Base-by-base conservation (phyloP, 2,113 vertebrate genomes). In the Pelobates fuscus region DNA sequence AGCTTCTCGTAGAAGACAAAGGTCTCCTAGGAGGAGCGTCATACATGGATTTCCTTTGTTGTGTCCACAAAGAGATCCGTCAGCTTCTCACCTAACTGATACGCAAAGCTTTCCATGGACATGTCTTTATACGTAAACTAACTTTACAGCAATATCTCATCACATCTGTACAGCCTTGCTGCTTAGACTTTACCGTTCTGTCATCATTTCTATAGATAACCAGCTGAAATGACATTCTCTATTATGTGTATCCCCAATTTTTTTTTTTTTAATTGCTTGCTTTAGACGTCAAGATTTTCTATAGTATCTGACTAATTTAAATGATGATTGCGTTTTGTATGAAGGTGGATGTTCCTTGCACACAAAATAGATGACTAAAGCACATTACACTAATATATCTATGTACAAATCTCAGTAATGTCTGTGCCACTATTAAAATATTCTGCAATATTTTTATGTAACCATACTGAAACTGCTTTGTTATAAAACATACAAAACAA, bases 1-100 rank as follows among this genome's bases (percentile, higher is more conserved):
- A 98, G 85, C 86, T 93, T 79, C 87, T 98, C 21, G 94, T 97
- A 71, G 97, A 99, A 90, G 97, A 99, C 77, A 97, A 97, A 85
- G 89, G 86, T 49, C 85, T 95, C 54, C 86, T 95, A 0, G 96
- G 96, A 11, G 95, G 94, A 11, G 84, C 94, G 0, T 99, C 96
- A 0, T 98, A 98, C 0, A 83, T 94, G 87, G 96, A 99, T 87
- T 99, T 99, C 87, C 89, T 99, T 32, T 94, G 94, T 81, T 94
- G 91, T 15, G 87, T 98, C 80, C 93, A 98, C 89, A 91, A 87
- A 77, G 95, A 96, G 86, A 95, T 99, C 84, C 90, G 94, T 62
- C 95, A 97, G 81, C 90, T 99, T 72, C 95, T 98, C 62, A 94
- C 89, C 66, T 99, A 92, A 93, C 44, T 29, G 37, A 26, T 29